These are phyloP conservation scores for Nanorana parkeri DNA, from an alignment of 2,113 vertebrate species.

Conservation along the genomic window DNA sequence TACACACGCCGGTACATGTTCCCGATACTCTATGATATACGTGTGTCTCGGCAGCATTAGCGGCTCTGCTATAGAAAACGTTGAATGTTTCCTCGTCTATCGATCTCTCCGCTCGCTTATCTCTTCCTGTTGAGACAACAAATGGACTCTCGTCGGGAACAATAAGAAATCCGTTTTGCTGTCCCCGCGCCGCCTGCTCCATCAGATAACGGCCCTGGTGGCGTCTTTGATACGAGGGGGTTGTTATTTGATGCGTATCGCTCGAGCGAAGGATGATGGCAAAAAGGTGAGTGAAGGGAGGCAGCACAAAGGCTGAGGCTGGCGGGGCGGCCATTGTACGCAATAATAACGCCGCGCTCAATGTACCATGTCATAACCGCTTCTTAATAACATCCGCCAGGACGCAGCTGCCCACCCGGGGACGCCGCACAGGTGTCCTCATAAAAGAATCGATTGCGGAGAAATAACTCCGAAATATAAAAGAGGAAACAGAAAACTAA, in stretches of 20 bases:
- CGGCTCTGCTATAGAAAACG: not conserved
- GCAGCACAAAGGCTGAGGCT: not conserved
- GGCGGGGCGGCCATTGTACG: not conserved
- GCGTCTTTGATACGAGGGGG: not conserved
- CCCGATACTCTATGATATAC: no score
- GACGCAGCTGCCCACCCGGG: no score
- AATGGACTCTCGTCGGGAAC: conserved; percentile 19
- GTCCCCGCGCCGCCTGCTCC: not conserved
- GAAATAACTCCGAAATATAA: no score
- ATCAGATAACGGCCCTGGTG: not conserved
- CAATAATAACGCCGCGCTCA: no score
- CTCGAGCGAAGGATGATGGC: not conserved
- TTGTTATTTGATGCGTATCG: conserved; percentile 7
- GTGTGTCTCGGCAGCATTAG: no score
- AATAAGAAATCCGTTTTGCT: not conserved
- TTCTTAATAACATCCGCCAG: no score
- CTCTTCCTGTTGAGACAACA: not conserved
- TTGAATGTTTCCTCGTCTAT: conserved; percentile 4
- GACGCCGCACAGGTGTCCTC: no score
- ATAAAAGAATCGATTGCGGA: no score
- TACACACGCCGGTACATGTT: no score
- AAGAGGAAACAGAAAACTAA: no score
- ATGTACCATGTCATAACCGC: no score
- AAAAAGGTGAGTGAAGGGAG: not conserved
- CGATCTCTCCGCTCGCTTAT: not conserved